Conservation (phyloP, 2,888 invertebrate species). For the Amphiduros pacificus region DNA sequence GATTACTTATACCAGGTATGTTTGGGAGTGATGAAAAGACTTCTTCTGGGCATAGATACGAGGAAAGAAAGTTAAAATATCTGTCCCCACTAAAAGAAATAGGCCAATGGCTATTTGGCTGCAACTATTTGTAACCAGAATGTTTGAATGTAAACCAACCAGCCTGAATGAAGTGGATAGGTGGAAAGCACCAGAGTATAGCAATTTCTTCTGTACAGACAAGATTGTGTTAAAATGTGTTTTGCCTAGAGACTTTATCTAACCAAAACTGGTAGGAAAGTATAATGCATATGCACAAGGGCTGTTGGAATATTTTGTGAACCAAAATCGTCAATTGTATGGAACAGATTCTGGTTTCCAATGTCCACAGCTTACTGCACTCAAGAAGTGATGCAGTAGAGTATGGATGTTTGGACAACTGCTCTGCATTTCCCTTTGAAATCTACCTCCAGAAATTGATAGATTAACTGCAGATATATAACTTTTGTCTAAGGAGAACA, state of each 20-base stretch:
- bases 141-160: slow-evolving; percentile 35
- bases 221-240: slow-evolving; percentile 30
- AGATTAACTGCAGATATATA: too few relatives aligned
- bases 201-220: slow-evolving; percentile 42
- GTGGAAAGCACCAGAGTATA: slow-evolving; percentile 43
- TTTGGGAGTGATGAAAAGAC: too few relatives aligned
- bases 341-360: slow-evolving; percentile 17
- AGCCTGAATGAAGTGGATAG: slow-evolving; percentile 31
- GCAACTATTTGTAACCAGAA: too few relatives aligned
- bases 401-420: slow-evolving; percentile 17
- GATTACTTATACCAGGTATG: too few relatives aligned
- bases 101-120: too few relatives aligned
- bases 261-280: background rate
- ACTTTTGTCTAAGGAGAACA: too few relatives aligned
- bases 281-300: slow-evolving; percentile 14
- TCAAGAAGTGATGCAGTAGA: slow-evolving; percentile 14
- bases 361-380: slow-evolving; percentile 24
- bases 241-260: slow-evolving; percentile 23
- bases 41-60: too few relatives aligned
- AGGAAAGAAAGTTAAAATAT: too few relatives aligned
- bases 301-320: slow-evolving; percentile 22
- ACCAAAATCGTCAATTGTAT: slow-evolving; percentile 6
- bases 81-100: too few relatives aligned
- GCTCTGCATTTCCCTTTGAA: slow-evolving; percentile 26
- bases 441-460: slow-evolving; percentile 18